Evolutionary conservation across 2,113 vertebrate species (phyloP), one percentile per base, ranked within the genome.

Genomic region (Brienomyrus brachyistius): DNA sequence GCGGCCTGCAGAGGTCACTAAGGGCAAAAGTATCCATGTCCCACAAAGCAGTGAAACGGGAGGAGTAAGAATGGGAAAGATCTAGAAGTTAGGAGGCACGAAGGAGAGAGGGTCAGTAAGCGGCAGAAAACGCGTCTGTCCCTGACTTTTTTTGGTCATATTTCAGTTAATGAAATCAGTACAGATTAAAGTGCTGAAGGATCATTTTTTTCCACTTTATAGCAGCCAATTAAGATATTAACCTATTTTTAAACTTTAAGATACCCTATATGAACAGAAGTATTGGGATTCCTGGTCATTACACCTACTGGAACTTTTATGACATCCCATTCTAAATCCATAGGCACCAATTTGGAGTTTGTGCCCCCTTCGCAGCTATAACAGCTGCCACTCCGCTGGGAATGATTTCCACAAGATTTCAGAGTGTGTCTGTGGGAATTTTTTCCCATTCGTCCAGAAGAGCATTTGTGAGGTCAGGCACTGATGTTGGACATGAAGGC

Each of bases 241-340:
- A 82, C 50, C 10, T 90, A 23, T 84, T 83, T 77, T 77, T 27
- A 50, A 84, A 92, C 89, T 88, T 77, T 59, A 83, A 40, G 54
- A 1, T 88, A 40, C 89, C 59, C 35, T 52, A 59, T 88, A 83
- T 70, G 62, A 27, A 70, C 62, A 31, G 31, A 31, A 4, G 62
- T 31, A 66, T 27, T 0, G 3, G 62, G 62, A 31, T 1, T 4
- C 62, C 10, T 70, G 62, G n/a, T 4, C 10, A 11, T 70, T 11
- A 66, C n/a, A 70, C 62, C 62, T 13, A 70, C 62, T 11, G 8
- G n/a, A 27, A 66, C 62, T 70, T 70, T 70, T 70, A 70, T 70
- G n/a, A 70, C 62, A 31, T 13, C 10, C 3, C 27, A 70, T 31
- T 70, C n/a, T 70, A 70, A 31, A 70, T 66, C 62, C 62, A 66